phyloP scores from a whole-genome alignment of 2,888 invertebrate genomes.

The Phytoseiulus persimilis region DNA sequence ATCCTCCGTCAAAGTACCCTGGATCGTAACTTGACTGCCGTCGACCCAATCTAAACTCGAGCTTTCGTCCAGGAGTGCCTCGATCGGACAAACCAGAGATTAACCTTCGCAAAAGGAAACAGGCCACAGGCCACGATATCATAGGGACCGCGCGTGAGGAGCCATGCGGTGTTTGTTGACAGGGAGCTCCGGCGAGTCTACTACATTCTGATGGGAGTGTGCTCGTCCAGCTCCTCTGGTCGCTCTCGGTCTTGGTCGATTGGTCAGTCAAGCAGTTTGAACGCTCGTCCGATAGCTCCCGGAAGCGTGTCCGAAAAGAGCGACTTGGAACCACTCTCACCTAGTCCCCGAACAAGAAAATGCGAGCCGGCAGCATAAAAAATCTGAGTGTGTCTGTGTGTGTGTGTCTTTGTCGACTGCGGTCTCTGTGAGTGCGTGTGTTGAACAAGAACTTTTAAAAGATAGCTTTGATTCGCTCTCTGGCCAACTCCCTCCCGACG shows the following conservation, averaged over 20 bases:
- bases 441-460: constrained; percentile 5
- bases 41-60: background rate
- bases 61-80: background rate
- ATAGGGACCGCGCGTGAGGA: background rate
- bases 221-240: background rate
- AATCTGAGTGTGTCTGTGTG: background rate
- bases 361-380: background rate
- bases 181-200: background rate
- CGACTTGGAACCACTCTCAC: background rate
- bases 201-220: background rate
- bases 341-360: background rate
- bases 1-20: background rate
- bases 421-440: background rate
- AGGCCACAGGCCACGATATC: too few species aligned
- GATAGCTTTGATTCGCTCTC: background rate
- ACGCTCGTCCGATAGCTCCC: background rate
- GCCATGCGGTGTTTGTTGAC: background rate
- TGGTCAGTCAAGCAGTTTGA: background rate
- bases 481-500: background rate
- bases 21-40: background rate
- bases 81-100: background rate
- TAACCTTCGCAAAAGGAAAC: too few species aligned
- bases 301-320: background rate
- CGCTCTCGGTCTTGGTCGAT: background rate
- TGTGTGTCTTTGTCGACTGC: too few species aligned